Evolutionary conservation across 2,888 invertebrate genomes (phyloP).

Genomic region (Drosophila crucigera): DNA sequence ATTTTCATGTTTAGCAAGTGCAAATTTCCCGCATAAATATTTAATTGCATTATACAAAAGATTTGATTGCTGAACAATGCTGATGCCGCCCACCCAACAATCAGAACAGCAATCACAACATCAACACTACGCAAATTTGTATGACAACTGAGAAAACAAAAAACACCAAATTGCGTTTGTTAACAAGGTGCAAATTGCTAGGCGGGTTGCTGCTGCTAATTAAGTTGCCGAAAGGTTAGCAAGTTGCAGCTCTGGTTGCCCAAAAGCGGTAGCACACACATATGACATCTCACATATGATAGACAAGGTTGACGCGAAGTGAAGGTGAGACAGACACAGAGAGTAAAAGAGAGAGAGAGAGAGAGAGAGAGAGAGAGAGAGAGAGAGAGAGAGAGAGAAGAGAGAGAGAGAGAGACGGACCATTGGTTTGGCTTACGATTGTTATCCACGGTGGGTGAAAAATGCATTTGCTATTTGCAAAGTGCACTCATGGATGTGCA

Average conservation of each 20-base stretch:
- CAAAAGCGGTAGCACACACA: constrained; percentile 31
- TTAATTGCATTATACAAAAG: constrained; percentile 13
- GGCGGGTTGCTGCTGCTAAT: constrained; percentile 53
- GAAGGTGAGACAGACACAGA: constrained; percentile 1
- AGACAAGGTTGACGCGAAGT: constrained; percentile 6
- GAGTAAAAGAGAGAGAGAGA: not conserved
- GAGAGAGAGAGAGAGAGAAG: not conserved
- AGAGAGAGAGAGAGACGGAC: not conserved
- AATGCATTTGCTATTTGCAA: constrained; percentile 17
- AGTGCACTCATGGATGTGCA: constrained; percentile 37
- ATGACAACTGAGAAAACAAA: constrained; percentile 51
- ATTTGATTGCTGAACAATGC: constrained; percentile 8
- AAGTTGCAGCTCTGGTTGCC: constrained; percentile 53
- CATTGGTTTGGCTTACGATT: constrained; percentile 6
- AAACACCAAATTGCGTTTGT: constrained; percentile 32
- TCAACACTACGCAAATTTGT: constrained; percentile 55
- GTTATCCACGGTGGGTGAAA: constrained; percentile 6
- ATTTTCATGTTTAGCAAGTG: constrained; percentile 6
- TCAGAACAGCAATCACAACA: constrained; percentile 26
- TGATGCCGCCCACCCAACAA: constrained; percentile 52
- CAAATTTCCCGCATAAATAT: not conserved
- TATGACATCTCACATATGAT: constrained; percentile 6
- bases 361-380: not conserved
- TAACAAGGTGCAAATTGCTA: constrained; percentile 74
- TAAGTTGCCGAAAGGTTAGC: constrained; percentile 55